These are phyloP conservation scores for Troglohyphantes excavatus DNA, from an alignment of 2,888 invertebrate genomes.

Conservation along the genomic window DNA sequence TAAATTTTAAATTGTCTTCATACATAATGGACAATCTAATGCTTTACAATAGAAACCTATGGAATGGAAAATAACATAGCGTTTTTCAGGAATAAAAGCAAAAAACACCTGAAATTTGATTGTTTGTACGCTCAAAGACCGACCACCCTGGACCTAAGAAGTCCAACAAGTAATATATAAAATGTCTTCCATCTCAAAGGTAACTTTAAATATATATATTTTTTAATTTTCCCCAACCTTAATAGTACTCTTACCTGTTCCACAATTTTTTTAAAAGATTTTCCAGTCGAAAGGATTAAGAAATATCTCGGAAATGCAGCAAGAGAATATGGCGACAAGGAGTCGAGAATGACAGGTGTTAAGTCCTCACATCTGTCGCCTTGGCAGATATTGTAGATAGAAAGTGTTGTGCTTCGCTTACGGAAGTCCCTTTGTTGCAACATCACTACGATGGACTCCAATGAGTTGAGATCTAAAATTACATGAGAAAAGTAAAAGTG, in stretches of 20 bases:
- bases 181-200: too few relatives aligned
- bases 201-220: too few relatives aligned
- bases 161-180: too few relatives aligned
- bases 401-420: slow-evolving; percentile 67
- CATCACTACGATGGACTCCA: slow-evolving; percentile 65
- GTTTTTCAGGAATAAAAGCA: too few relatives aligned
- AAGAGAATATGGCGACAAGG: slow-evolving; percentile 30
- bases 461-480: slow-evolving; percentile 67
- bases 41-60: too few relatives aligned
- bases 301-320: slow-evolving; percentile 63
- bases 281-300: slow-evolving; percentile 64
- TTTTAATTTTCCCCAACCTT: neutral
- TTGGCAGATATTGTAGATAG: slow-evolving; percentile 70
- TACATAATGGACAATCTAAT: too few relatives aligned
- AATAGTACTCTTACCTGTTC: slow-evolving; percentile 68
- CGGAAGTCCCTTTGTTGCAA: slow-evolving; percentile 51
- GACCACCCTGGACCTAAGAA: too few relatives aligned
- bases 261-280: slow-evolving; percentile 72
- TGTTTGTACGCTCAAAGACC: too few relatives aligned
- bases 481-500: neutral
- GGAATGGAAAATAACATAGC: too few relatives aligned
- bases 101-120: too few relatives aligned
- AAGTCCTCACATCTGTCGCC: slow-evolving; percentile 41
- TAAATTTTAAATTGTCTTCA: too few relatives aligned
- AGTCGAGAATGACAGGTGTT: slow-evolving; percentile 43